Evolutionary conservation across 2,113 vertebrate genomes (phyloP).

Genomic region (Psilopogon haemacephalus): DNA sequence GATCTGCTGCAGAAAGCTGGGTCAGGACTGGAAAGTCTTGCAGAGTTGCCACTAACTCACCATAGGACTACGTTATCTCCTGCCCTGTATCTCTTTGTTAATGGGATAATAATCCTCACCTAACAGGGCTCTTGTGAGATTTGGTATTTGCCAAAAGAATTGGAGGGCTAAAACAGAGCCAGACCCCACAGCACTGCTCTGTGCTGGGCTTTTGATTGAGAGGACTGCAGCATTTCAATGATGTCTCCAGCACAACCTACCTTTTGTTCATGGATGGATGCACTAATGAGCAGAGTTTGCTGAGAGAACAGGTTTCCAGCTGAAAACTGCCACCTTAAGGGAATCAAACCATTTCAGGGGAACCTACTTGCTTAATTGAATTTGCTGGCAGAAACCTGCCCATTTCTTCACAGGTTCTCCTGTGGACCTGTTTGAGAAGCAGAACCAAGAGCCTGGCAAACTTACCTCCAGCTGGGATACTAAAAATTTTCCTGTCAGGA

Average conservation of each 20-base stretch:
- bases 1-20: neutral
- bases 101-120: neutral
- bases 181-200: neutral
- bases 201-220: neutral
- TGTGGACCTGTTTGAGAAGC: neutral
- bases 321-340: constrained; percentile 26
- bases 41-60: neutral
- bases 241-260: neutral
- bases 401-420: neutral
- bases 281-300: constrained; percentile 21
- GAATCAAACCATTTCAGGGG: constrained; percentile 16
- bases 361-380: constrained; percentile 29
- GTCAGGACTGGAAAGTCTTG: neutral
- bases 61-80: neutral
- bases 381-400: constrained; percentile 22
- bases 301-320: neutral
- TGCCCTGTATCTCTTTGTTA: neutral
- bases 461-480: neutral
- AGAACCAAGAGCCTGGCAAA: neutral
- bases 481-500: constrained; percentile 3
- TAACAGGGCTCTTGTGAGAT: neutral
- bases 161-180: neutral
- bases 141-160: neutral
- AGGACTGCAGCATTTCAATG: constrained; percentile 10
- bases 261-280: constrained; percentile 32